A percentile compares a stretch with the other conserved stretches of the same genome.
These are phyloP conservation scores for Rotaria socialis DNA, from an alignment of 2,888 invertebrate genomes.

Conservation along the genomic window DNA sequence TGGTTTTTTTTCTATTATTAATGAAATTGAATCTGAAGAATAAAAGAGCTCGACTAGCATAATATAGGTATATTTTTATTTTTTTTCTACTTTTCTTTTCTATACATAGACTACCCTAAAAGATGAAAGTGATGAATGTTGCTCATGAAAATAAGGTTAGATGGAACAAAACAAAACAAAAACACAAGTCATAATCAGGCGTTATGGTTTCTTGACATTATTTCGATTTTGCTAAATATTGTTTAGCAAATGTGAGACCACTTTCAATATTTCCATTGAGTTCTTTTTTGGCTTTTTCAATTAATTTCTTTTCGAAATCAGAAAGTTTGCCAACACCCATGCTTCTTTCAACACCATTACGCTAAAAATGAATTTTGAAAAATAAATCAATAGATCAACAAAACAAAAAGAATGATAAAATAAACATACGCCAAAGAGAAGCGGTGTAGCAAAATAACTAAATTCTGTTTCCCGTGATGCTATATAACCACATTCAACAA, in stretches of 20 bases:
- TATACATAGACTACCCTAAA: neutral
- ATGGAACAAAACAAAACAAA: neutral
- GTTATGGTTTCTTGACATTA: neutral
- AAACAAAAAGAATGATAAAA: neutral
- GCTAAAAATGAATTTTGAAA: conserved; percentile 30
- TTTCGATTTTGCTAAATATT: neutral
- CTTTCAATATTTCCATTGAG: conserved; percentile 86
- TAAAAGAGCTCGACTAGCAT: neutral
- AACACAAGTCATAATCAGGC: neutral
- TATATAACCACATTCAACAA: conserved; percentile 88
- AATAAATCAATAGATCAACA: neutral
- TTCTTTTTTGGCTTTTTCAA: conserved; percentile 84
- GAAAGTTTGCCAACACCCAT: conserved; percentile 80
- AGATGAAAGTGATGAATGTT: neutral
- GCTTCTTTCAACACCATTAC: conserved; percentile 82
- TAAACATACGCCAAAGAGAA: conserved; percentile 66
- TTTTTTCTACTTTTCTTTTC: neutral
- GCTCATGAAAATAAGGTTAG: neutral
- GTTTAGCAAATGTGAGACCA: conserved; percentile 78
- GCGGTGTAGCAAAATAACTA: conserved; percentile 85
- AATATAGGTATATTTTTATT: neutral
- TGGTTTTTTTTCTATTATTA: too few relatives aligned
- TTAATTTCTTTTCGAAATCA: conserved; percentile 74
- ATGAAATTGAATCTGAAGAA: neutral
- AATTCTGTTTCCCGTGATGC: conserved; percentile 78